phyloP scores from a whole-genome alignment of 2,888 invertebrate species.

The Siphonodentalium dalli region DNA sequence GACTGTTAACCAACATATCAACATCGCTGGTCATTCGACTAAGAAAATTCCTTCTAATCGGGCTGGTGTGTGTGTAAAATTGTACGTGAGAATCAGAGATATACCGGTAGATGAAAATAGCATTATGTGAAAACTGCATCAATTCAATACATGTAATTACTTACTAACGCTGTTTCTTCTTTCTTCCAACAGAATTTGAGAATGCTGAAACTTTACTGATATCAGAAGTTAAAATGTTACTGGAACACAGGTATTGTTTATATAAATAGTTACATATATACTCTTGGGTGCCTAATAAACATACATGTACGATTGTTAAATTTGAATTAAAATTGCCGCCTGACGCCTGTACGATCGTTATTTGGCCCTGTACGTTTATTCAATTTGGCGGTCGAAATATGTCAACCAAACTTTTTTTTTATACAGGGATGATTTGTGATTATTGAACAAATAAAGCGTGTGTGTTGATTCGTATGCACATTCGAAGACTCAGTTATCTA shows the following conservation, averaged over 20 bases:
- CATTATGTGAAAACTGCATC: not conserved
- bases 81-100: not conserved
- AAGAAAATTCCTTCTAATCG: too few relatives aligned
- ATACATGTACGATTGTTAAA: not conserved
- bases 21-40: too few relatives aligned
- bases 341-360: too few relatives aligned
- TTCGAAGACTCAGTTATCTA: too few relatives aligned
- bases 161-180: conserved; percentile 2
- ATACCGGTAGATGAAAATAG: not conserved
- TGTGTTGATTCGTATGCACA: too few relatives aligned
- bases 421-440: not conserved
- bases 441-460: too few relatives aligned
- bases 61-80: too few relatives aligned
- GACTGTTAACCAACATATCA: too few relatives aligned
- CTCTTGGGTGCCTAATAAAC: not conserved
- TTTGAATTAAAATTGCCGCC: too few relatives aligned
- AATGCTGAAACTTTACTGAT: conserved; percentile 96
- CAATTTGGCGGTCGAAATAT: not conserved
- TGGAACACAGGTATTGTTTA: conserved; percentile 77
- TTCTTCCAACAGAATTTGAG: conserved; percentile 84
- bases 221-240: conserved; percentile 82
- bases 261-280: not conserved
- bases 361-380: not conserved
- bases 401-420: not conserved
- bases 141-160: not conserved